Percentiles rank a stretch among this genome's conserved stretches.
Conservation (phyloP, 2,888 invertebrate species). For the Nymphalis urticae region DNA sequence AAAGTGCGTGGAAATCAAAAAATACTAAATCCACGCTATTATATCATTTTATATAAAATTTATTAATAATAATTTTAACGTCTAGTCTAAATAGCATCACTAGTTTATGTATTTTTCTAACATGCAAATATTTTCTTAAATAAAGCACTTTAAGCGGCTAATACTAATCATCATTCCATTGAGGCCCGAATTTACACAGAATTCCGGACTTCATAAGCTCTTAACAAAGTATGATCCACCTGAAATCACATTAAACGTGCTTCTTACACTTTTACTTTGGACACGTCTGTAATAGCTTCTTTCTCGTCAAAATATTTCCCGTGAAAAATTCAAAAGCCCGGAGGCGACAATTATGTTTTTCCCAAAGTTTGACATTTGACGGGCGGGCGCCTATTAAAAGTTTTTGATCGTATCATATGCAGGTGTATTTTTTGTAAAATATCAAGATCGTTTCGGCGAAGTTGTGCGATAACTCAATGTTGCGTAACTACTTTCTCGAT, state of each 20-base stretch:
- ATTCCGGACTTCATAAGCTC: background rate
- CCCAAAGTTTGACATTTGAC: conserved; percentile 44
- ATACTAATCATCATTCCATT: background rate
- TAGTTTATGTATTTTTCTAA: too few species aligned
- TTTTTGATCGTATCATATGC: conserved; percentile 40
- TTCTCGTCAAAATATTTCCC: conserved; percentile 18
- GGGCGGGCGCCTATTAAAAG: conserved; percentile 59
- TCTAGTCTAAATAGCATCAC: too few species aligned
- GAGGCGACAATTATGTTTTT: conserved; percentile 30
- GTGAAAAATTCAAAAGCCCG: conserved; percentile 15
- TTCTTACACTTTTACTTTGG: background rate
- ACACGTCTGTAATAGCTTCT: background rate
- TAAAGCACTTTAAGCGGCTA: background rate
- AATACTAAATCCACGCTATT: too few species aligned
- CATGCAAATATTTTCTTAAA: background rate
- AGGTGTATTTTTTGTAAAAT: conserved; percentile 11
- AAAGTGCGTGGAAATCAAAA: too few species aligned
- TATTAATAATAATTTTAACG: too few species aligned
- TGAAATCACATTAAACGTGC: conserved; percentile 2
- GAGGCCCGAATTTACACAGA: background rate
- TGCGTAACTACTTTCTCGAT: background rate
- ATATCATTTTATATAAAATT: too few species aligned
- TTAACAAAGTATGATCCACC: conserved; percentile 5
- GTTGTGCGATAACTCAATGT: background rate
- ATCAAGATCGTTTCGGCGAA: background rate